A percentile compares a stretch with the other conserved stretches of the same genome.
Evolutionary conservation across 30 jellyfish, hydroid and myxozoan species (phyloP).

Genomic region (Aurelia aurita complex sp. Pacific): DNA sequence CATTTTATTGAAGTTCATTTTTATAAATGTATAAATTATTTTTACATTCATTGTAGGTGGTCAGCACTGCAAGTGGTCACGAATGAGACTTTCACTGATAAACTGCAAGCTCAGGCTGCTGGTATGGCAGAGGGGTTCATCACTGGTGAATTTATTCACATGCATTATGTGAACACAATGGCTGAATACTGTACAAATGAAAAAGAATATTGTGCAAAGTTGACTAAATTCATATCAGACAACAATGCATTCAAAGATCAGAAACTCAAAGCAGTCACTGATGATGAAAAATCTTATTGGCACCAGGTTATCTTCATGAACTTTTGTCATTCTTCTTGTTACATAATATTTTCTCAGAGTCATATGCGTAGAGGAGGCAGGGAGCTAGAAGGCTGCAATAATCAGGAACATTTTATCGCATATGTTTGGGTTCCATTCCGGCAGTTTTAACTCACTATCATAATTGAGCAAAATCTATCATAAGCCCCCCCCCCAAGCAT

Average conservation of each 20-base stretch:
- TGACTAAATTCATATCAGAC: conserved; percentile 47
- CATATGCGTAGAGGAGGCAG: too few relatives aligned
- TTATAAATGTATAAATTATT: too few relatives aligned
- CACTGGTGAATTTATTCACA: conserved; percentile 80
- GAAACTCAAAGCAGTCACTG: conserved; percentile 31
- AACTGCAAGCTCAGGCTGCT: conserved; percentile 95
- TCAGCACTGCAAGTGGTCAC: conserved; percentile 68
- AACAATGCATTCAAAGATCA: conserved; percentile 57
- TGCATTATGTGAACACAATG: conserved; percentile 68
- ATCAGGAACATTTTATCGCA: too few relatives aligned
- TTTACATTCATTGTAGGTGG: too few relatives aligned
- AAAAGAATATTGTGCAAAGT: conserved; percentile 66
- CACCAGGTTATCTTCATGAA: conserved; percentile 81
- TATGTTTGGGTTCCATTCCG: too few relatives aligned
- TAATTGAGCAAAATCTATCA: too few relatives aligned
- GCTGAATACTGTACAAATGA: conserved; percentile 73
- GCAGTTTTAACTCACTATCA: too few relatives aligned
- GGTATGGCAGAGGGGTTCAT: conserved; percentile 97
- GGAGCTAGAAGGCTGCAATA: too few relatives aligned
- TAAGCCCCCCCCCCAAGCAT: too few relatives aligned
- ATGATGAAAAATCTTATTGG: conserved; percentile 71
- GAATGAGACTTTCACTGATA: conserved; percentile 71
- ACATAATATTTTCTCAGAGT: too few relatives aligned
- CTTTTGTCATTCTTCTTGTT: too few relatives aligned
- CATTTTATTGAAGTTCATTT: too few relatives aligned